phyloP scores from a whole-genome alignment of 2,888 invertebrate species.

The Habrosyne pyritoides region DNA sequence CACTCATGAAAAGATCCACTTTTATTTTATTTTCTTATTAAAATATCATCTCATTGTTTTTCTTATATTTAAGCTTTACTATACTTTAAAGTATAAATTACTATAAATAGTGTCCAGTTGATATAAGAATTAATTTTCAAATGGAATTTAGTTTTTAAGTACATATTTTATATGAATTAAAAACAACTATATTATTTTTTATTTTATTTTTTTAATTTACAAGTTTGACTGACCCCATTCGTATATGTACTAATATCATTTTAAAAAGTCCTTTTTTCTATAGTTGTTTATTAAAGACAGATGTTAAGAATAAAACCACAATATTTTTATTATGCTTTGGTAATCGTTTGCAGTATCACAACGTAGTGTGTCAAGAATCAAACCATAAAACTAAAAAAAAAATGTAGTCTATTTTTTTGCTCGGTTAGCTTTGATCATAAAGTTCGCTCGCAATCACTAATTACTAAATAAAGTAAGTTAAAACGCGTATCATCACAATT shows the following conservation, averaged over 20 bases:
- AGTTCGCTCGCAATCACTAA: slow-evolving; percentile 19
- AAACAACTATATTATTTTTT: not conserved
- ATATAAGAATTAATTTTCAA: not conserved
- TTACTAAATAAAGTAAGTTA: slow-evolving; percentile 33
- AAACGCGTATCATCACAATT: slow-evolving; percentile 32
- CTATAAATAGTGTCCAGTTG: not conserved
- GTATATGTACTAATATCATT: not conserved
- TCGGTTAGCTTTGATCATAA: slow-evolving; percentile 9
- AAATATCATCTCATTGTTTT: not conserved
- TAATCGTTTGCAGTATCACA: not conserved
- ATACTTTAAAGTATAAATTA: not conserved
- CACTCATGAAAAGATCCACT: not conserved
- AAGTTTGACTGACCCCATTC: not conserved
- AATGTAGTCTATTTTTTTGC: slow-evolving; percentile 14
- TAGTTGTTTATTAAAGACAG: not conserved
- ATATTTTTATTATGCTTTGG: not conserved
- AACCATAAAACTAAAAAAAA: not conserved
- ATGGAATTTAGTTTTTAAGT: not conserved
- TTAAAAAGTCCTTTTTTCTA: not conserved
- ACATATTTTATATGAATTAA: not conserved
- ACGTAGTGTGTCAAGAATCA: too few relatives aligned
- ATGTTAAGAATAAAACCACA: not conserved
- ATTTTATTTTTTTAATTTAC: not conserved
- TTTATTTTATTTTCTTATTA: not conserved
- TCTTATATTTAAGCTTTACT: not conserved